phyloP scores from a whole-genome alignment of 2,888 invertebrate genomes.

The Graphium colonna region DNA sequence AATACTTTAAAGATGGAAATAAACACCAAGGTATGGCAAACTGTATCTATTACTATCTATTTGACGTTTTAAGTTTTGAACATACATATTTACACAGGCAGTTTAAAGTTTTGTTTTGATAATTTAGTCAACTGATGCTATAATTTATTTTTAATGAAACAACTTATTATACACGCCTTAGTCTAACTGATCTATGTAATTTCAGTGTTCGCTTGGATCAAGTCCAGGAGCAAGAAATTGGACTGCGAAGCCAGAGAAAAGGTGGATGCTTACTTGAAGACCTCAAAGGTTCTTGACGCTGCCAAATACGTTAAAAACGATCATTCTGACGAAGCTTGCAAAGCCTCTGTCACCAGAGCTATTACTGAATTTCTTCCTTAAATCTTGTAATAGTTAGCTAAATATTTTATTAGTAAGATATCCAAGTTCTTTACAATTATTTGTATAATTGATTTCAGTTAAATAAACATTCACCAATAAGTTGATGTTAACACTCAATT shows the following conservation, averaged over 20 bases:
- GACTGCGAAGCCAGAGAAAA: slow-evolving; percentile 56
- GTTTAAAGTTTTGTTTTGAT: too few species aligned
- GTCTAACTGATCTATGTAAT: too few species aligned
- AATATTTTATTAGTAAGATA: neutral
- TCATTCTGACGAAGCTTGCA: slow-evolving; percentile 26
- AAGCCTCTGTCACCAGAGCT: slow-evolving; percentile 9
- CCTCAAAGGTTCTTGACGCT: slow-evolving; percentile 49
- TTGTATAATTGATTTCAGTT: neutral
- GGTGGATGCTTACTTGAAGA: slow-evolving; percentile 55
- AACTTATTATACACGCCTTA: too few species aligned
- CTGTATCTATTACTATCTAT: too few species aligned
- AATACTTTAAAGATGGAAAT: slow-evolving; percentile 54
- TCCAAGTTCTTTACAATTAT: too few species aligned
- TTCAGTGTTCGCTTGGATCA: slow-evolving; percentile 60
- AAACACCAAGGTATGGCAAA: slow-evolving; percentile 55
- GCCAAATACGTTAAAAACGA: slow-evolving; percentile 24
- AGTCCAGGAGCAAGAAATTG: slow-evolving; percentile 53
- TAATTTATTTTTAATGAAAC: too few species aligned
- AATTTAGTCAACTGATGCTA: too few species aligned
- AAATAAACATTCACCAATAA: neutral
- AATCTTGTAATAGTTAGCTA: slow-evolving; percentile 4
- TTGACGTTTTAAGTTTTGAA: too few species aligned
- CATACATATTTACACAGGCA: too few species aligned
- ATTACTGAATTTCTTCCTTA: slow-evolving; percentile 14
- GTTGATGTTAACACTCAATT: too few species aligned